These are phyloP conservation scores for Phalloptychus januarius DNA, from an alignment of 2,797 vertebrate genomes.

Conservation along the genomic window DNA sequence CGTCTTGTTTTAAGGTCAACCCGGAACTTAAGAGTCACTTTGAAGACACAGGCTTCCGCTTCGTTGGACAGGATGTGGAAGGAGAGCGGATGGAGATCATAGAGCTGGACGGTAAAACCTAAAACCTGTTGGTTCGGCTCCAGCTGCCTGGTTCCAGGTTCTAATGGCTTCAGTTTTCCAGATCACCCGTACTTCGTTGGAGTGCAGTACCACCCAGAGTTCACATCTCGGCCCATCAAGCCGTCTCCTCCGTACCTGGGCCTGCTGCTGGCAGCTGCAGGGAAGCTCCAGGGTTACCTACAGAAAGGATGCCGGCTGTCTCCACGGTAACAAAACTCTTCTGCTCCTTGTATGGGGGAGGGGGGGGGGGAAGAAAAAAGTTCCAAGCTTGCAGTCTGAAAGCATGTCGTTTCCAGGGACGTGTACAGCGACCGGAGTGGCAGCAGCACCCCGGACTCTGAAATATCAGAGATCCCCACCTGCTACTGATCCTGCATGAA, in stretches of 20 bases:
- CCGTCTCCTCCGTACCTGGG: slow-evolving; percentile 95
- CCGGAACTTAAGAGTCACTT: slow-evolving; percentile 89
- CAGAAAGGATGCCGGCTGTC: slow-evolving; percentile 93
- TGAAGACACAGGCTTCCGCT: slow-evolving; percentile 89
- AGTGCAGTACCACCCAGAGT: slow-evolving; percentile 96
- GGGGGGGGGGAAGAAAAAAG: no score
- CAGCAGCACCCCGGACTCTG: slow-evolving; percentile 89
- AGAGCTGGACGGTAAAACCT: slow-evolving; percentile 87
- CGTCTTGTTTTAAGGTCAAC: slow-evolving; percentile 80
- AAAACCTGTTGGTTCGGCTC: not conserved
- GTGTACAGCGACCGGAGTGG: slow-evolving; percentile 91
- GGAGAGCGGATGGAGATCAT: slow-evolving; percentile 96
- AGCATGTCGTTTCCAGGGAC: slow-evolving; percentile 76
- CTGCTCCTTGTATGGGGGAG: not conserved
- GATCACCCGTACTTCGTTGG: slow-evolving; percentile 95
- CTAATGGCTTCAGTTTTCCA: slow-evolving; percentile 51
- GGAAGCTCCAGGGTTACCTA: slow-evolving; percentile 88
- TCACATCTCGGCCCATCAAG: slow-evolving; percentile 95
- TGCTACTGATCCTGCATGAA: slow-evolving; percentile 45
- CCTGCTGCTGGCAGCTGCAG: slow-evolving; percentile 89
- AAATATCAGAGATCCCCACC: slow-evolving; percentile 89
- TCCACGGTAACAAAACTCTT: slow-evolving; percentile 83
- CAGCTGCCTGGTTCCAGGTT: not conserved
- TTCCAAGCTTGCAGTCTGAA: not conserved
- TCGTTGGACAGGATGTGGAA: slow-evolving; percentile 93